Percentiles rank a stretch among this genome's conserved stretches.
Conservation (phyloP, 2,888 invertebrate genomes). For the Helicoverpa assulta region DNA sequence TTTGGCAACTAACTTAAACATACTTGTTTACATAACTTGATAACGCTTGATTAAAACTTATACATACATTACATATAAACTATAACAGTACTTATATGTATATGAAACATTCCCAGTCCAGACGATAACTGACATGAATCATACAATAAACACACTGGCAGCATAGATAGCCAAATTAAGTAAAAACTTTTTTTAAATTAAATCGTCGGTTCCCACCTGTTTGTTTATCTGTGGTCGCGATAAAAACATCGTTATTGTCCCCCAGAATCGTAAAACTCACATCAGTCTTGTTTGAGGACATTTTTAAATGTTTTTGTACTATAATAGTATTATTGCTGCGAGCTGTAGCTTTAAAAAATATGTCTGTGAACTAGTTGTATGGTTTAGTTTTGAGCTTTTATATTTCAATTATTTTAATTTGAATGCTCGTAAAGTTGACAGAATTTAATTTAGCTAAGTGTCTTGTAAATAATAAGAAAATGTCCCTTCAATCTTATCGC, state of each 20-base stretch:
- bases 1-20: constrained; percentile 15
- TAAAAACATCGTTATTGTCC: constrained; percentile 54
- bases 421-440: not conserved
- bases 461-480: not conserved
- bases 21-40: constrained; percentile 48
- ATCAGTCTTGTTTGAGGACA: constrained; percentile 46
- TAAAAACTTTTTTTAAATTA: constrained; percentile 31
- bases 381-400: not conserved
- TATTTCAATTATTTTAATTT: constrained; percentile 2
- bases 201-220: constrained; percentile 50
- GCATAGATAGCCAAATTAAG: constrained; percentile 31
- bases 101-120: constrained; percentile 50
- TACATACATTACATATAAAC: constrained; percentile 5
- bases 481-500: not conserved
- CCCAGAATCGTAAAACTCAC: constrained; percentile 43
- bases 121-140: constrained; percentile 36
- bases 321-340: constrained; percentile 15
- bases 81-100: constrained; percentile 30
- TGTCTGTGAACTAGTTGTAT: not conserved
- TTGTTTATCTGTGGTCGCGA: constrained; percentile 49
- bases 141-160: constrained; percentile 26
- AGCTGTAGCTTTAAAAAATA: too few species aligned
- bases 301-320: constrained; percentile 23
- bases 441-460: not conserved
- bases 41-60: constrained; percentile 37